Base-by-base conservation (phyloP, 2,888 invertebrate genomes). In the Ectobius pallidus region DNA sequence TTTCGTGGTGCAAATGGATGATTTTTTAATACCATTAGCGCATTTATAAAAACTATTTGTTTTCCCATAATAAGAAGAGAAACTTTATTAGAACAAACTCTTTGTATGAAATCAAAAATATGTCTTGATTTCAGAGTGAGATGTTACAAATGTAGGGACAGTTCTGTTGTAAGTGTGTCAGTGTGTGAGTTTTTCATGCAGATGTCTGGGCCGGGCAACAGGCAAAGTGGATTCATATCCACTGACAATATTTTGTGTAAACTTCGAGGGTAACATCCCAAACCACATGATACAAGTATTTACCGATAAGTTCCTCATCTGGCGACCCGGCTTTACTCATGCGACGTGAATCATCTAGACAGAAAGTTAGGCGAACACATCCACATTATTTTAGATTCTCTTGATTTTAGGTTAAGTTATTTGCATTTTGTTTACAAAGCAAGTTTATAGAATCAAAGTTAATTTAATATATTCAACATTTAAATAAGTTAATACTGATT, bases 291-390 rank as follows among this genome's bases (percentile, higher is more conserved):
- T 18, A n/a, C 18, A 44, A 32, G 63, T 73, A 74, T 79, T 81
- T 82, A 81, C 82, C 81, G 78, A 80, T 79, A 76, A 77, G 78
- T 77, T 81, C 80, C 73, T 80, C 79, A 67, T 78, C 78, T 73
- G 81, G 80, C 71, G 80, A 80, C 78, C 78, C 79, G 76, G 81
- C 80, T 79, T 81, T 81, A 78, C 81, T 80, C 78, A 81, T 79
- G 70, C 81, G 79, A 74, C 80, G 79, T 76, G 79, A 79, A 79
- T 81, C 81, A 82, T 82, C 81, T 82, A 80, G 75, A 81, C 78
- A 73, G 67, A 74, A 63, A 73, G 71, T 69, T 68, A 46, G 39
- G 62, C 25, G 46, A 73, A 71, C 39, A 67, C 67, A 16, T 39
- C 7, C 52, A 20, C 61, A 72, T 65, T 71, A 71, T 52, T 71